Percentiles rank a stretch among this genome's conserved stretches.
These are phyloP conservation scores for Contarinia nasturtii DNA, from an alignment of 1,140 invertebrate species.

Conservation along the genomic window DNA sequence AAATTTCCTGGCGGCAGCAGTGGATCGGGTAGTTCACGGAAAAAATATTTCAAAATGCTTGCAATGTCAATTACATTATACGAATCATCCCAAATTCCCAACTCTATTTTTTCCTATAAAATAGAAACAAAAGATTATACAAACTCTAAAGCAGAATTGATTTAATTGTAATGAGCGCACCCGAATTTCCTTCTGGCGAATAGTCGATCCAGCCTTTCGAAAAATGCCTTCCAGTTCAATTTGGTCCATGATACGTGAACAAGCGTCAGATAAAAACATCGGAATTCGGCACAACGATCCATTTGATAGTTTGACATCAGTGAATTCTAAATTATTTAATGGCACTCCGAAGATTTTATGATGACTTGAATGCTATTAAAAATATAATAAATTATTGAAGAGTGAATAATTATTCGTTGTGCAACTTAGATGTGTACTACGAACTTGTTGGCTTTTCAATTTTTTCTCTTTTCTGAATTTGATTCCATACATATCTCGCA, in stretches of 20 bases:
- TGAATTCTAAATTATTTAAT: slow-evolving; percentile 33
- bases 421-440: not conserved
- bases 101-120: slow-evolving; percentile 38
- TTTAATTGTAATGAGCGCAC: slow-evolving; percentile 22
- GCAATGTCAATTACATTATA: slow-evolving; percentile 64
- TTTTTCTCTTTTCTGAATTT: slow-evolving; percentile 1
- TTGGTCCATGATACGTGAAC: slow-evolving; percentile 41
- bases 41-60: slow-evolving; percentile 62
- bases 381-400: not conserved
- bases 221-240: slow-evolving; percentile 61
- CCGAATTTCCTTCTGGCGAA: slow-evolving; percentile 59
- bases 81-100: slow-evolving; percentile 36
- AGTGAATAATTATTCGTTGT: not conserved
- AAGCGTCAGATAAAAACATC: slow-evolving; percentile 52
- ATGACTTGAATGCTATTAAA: slow-evolving; percentile 17
- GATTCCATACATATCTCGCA: not conserved
- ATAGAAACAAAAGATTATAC: slow-evolving; percentile 6
- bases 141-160: not conserved
- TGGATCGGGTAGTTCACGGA: slow-evolving; percentile 63
- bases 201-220: slow-evolving; percentile 62
- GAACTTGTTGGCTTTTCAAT: not conserved
- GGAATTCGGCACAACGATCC: slow-evolving; percentile 45
- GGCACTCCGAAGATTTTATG: slow-evolving; percentile 40
- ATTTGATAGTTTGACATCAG: slow-evolving; percentile 35
- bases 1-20: slow-evolving; percentile 40